Evolutionary conservation across 2,113 vertebrate species (phyloP), one percentile per base, ranked within the genome.

Genomic region (Girardinichthys multiradiatus): DNA sequence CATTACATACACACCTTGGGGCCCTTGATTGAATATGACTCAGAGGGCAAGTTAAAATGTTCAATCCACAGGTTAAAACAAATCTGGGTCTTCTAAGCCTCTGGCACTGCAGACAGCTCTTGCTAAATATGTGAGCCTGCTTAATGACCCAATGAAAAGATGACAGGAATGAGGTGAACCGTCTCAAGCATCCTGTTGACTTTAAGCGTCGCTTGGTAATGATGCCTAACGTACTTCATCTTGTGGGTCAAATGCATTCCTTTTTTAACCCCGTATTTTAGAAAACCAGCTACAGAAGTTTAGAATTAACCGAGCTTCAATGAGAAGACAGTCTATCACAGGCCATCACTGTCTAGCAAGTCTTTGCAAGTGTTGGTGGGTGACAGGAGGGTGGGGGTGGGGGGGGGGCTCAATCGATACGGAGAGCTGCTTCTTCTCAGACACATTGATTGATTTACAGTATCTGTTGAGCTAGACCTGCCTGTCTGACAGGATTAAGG

Each of bases 401-500:
- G 58, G 24, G 71, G 72, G 48, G 45, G 15, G 48, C 61, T 65
- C 57, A 80, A 87, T 93, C 89, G 19, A 91, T 89, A 86, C 66
- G 68, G 70, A 74, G 72, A 79, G 65, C 89, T 83, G 80, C 88
- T 80, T 70, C 88, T 82, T 78, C 87, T 90, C 85, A 87, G 84
- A 86, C 83, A 77, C 82, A 67, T 66, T 86, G 82, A 90, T 90
- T 91, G 85, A 89, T 93, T 90, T 92, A 85, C 84, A 88, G 87
- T 90, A 91, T 92, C 87, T 90, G 85, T 85, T 68, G 85, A 83
- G 83, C 88, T 85, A 27, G 82, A 80, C 84, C 85, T 75, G 84
- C 75, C 86, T 87, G 84, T 66, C 90, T 91, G 89, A 92, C 90
- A 92, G 88, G 90, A 90, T 92, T 91, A 87, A 82, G 82, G 86